These are phyloP conservation scores for Streblospio benedicti DNA, from an alignment of 1,140 invertebrate species.

Conservation along the genomic window DNA sequence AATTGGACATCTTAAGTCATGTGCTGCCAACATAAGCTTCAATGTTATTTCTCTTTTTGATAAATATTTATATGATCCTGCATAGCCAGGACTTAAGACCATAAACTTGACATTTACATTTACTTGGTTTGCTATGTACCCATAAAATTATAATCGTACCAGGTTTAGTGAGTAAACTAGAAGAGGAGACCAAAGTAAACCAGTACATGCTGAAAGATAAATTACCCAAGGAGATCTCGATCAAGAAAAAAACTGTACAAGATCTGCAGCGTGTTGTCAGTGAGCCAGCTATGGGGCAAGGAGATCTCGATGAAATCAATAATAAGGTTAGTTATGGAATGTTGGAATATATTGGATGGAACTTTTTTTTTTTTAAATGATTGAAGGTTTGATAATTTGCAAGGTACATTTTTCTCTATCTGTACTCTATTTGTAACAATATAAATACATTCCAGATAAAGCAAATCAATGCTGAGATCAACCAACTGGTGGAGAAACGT, in stretches of 20 bases:
- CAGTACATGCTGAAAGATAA: conserved; percentile 69
- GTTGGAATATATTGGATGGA: too few species aligned
- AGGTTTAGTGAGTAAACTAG: conserved; percentile 56
- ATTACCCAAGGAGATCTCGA: conserved; percentile 61
- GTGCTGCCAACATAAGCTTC: background rate
- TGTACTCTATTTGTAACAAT: background rate
- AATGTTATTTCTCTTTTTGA: too few species aligned
- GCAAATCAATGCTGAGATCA: conserved; percentile 56
- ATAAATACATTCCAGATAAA: conserved; percentile 49
- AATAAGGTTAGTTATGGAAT: conserved; percentile 53
- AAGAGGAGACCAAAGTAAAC: conserved; percentile 69
- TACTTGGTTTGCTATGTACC: too few species aligned
- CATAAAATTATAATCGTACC: too few species aligned
- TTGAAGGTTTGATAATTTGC: too few species aligned
- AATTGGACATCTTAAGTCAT: background rate
- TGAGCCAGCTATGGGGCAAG: conserved; percentile 59
- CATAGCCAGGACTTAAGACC: too few species aligned
- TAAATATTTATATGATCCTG: too few species aligned
- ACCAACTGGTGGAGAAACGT: conserved; percentile 51
- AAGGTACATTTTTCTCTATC: too few species aligned
- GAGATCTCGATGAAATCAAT: conserved; percentile 58
- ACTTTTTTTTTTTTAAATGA: too few species aligned
- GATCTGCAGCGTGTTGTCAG: conserved; percentile 61
- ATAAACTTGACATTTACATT: too few species aligned
- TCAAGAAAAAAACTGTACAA: conserved; percentile 57